A percentile compares a stretch with the other conserved stretches of the same genome.
phyloP scores from a whole-genome alignment of 2,888 invertebrate genomes.

The Microdon myrmicae region DNA sequence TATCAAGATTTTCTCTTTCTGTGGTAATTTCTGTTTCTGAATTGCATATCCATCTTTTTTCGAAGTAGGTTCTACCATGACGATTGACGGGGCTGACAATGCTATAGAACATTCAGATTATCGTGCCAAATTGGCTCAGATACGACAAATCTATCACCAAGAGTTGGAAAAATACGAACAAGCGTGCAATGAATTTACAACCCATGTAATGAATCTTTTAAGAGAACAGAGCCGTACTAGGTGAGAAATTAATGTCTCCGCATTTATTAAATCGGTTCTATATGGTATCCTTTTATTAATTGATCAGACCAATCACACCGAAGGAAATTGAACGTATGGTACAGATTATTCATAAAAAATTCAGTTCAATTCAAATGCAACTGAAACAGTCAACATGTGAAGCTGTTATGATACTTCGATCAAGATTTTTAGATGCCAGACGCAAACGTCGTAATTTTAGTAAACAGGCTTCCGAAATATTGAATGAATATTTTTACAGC shows the following conservation, averaged over 20 bases:
- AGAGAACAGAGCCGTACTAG: constrained; percentile 94
- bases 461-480: constrained; percentile 98
- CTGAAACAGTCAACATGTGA: constrained; percentile 99
- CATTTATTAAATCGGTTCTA: neutral
- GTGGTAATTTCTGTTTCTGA: constrained; percentile 17
- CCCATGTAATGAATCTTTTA: constrained; percentile 98
- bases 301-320: constrained; percentile 88
- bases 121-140: constrained; percentile 97
- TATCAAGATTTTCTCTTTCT: neutral
- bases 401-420: constrained; percentile 96
- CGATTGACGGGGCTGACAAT: constrained; percentile 77
- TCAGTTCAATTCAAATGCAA: constrained; percentile 98
- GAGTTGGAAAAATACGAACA: constrained; percentile 99
- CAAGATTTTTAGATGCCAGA: constrained; percentile 79
- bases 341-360: constrained; percentile 97
- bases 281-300: constrained; percentile 1
- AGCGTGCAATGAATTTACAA: constrained; percentile 99
- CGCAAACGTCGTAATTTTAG: constrained; percentile 98
- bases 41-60: constrained; percentile 1
- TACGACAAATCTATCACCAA: constrained; percentile 98
- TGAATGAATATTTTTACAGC: constrained; percentile 99
- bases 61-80: constrained; percentile 62
- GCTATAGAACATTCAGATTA: constrained; percentile 99
- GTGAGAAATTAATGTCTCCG: constrained; percentile 50
- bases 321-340: constrained; percentile 99